phyloP scores from a whole-genome alignment of 2,113 vertebrate species.

The Gymnogyps californianus region DNA sequence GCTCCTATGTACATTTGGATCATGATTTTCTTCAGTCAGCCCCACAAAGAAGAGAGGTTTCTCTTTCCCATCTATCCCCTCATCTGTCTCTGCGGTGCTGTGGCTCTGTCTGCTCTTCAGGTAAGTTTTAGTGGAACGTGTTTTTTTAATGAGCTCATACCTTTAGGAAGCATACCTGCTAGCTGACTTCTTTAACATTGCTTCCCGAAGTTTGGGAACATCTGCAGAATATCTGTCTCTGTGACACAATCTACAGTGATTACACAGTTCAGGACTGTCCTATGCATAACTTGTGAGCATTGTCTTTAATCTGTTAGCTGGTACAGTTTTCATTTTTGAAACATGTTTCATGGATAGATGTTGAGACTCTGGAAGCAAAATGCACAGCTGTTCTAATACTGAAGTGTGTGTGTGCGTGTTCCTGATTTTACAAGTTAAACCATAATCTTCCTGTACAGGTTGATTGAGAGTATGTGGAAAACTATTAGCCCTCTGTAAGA shows the following conservation, averaged over 20 bases:
- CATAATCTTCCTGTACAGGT: background rate
- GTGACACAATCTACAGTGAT: background rate
- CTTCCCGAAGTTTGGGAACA: background rate
- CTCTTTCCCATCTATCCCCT: slow-evolving; percentile 96
- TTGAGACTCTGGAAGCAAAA: background rate
- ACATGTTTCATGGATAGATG: background rate
- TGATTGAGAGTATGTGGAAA: background rate
- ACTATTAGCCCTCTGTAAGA: background rate
- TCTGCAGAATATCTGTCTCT: background rate
- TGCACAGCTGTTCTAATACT: background rate
- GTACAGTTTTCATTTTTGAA: background rate
- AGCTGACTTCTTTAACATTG: background rate
- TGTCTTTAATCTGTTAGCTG: background rate
- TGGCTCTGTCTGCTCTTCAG: slow-evolving; percentile 95
- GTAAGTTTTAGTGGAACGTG: slow-evolving; percentile 57
- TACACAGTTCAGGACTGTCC: background rate
- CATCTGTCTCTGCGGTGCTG: slow-evolving; percentile 91
- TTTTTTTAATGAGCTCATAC: background rate
- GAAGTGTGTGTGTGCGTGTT: background rate
- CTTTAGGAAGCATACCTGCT: background rate
- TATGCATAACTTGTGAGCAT: background rate
- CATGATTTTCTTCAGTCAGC: slow-evolving; percentile 92
- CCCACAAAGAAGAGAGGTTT: slow-evolving; percentile 97
- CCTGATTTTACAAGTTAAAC: background rate
- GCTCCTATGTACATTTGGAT: slow-evolving; percentile 99